Evolutionary conservation across 2,797 vertebrate genomes (phyloP).

Genomic region (Aotus griseimembra): DNA sequence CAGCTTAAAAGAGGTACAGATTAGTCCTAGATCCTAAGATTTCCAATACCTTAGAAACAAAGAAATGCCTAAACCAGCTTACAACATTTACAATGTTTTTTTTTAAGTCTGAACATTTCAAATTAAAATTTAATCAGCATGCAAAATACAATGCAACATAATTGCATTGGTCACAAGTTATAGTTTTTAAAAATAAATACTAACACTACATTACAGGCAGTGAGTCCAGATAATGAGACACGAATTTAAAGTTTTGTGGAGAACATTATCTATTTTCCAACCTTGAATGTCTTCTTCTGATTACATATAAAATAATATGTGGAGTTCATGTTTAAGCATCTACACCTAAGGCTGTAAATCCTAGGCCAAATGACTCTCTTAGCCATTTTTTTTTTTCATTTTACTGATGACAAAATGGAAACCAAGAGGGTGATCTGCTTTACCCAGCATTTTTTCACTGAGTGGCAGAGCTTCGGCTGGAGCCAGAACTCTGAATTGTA

Average conservation of each 20-base stretch:
- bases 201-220: neutral
- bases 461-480: neutral
- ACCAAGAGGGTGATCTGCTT: neutral
- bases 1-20: neutral
- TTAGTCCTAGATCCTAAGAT: neutral
- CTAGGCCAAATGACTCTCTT: neutral
- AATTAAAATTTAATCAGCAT: neutral
- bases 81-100: neutral
- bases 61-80: neutral
- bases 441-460: neutral
- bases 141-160: neutral
- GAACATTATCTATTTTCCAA: neutral
- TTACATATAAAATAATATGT: neutral
- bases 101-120: neutral
- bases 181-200: neutral
- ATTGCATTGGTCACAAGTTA: neutral
- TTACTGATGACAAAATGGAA: neutral
- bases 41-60: neutral
- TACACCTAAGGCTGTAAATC: neutral
- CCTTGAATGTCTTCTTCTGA: neutral
- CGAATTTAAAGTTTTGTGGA: neutral
- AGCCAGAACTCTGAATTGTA: neutral
- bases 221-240: neutral
- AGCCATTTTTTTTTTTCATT: neutral
- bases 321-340: neutral